A percentile compares a stretch with the other conserved stretches of the same genome.
Evolutionary conservation across 2,888 invertebrate species (phyloP).

Genomic region (Aleiodes testaceus): DNA sequence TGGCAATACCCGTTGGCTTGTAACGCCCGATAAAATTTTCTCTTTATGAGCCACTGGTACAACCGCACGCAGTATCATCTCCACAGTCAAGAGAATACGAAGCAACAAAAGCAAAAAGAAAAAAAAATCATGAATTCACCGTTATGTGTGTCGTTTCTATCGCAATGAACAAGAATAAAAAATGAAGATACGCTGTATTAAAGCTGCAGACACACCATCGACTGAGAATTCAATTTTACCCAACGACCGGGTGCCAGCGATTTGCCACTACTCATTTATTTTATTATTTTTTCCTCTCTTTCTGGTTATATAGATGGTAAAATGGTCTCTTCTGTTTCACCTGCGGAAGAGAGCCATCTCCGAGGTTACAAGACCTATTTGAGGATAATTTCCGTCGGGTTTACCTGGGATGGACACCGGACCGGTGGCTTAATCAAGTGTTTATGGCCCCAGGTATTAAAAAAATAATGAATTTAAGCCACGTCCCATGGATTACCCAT

Average conservation of each 20-base stretch:
- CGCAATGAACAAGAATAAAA: neutral
- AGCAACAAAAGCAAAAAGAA: too few species aligned
- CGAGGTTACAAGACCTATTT: conserved; percentile 14
- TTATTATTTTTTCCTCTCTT: neutral
- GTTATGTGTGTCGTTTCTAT: conserved; percentile 14
- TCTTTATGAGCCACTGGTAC: conserved; percentile 44
- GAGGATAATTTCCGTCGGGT: conserved; percentile 24
- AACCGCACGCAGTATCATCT: conserved; percentile 23
- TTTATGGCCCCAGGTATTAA: conserved; percentile 37
- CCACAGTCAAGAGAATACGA: conserved; percentile 19
- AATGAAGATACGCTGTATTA: neutral
- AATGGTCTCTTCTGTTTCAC: conserved; percentile 16
- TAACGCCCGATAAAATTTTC: conserved; percentile 55
- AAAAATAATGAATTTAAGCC: conserved; percentile 40
- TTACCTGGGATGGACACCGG: conserved; percentile 15
- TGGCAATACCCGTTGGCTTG: conserved; percentile 53
- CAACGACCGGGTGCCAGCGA: conserved; percentile 30
- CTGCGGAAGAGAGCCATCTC: conserved; percentile 29
- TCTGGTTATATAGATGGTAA: neutral
- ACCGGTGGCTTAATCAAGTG: conserved; percentile 34
- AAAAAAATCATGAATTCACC: neutral
- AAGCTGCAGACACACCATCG: conserved; percentile 8
- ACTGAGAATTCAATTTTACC: conserved; percentile 27
- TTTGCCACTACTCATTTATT: conserved; percentile 27
- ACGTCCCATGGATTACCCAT: conserved; percentile 33